A percentile compares a stretch with the other conserved stretches of the same genome.
Evolutionary conservation across 2,113 vertebrate species (phyloP).

Genomic region (Amazona vittata): DNA sequence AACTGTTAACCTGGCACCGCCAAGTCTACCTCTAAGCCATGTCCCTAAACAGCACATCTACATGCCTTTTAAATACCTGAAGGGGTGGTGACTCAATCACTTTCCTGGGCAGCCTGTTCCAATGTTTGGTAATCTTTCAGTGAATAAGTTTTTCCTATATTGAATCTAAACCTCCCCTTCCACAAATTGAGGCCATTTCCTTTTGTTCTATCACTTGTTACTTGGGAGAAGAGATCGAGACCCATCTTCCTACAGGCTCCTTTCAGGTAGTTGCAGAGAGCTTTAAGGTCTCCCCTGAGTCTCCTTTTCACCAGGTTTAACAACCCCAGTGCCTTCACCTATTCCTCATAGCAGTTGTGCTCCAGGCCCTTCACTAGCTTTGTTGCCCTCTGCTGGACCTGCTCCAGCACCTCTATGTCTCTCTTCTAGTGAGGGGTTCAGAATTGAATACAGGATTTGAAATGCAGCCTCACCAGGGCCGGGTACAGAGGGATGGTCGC

Average conservation of each 20-base stretch:
- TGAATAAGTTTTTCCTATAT: accelerated
- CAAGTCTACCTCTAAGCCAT: not conserved
- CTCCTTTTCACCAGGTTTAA: not conserved
- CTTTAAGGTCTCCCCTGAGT: not conserved
- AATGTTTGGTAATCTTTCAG: not conserved
- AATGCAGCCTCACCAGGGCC: not conserved
- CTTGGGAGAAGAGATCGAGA: not conserved
- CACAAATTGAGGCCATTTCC: accelerated
- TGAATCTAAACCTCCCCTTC: not conserved
- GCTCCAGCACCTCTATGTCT: not conserved
- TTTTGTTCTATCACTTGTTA: not conserved
- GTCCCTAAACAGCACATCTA: not conserved
- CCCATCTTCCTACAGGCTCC: not conserved
- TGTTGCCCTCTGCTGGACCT: accelerated
- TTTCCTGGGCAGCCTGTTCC: not conserved
- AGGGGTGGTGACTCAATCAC: not conserved
- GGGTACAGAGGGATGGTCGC: not conserved
- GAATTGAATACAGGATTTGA: accelerated
- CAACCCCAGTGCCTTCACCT: not conserved
- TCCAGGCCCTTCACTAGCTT: not conserved
- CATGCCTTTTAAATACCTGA: not conserved
- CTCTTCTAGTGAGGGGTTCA: not conserved
- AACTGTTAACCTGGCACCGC: not conserved
- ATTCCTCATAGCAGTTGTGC: not conserved
- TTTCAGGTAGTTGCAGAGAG: not conserved